These are phyloP conservation scores for Acromyrmex charruanus DNA, from an alignment of 1,140 invertebrate species.

Conservation along the genomic window DNA sequence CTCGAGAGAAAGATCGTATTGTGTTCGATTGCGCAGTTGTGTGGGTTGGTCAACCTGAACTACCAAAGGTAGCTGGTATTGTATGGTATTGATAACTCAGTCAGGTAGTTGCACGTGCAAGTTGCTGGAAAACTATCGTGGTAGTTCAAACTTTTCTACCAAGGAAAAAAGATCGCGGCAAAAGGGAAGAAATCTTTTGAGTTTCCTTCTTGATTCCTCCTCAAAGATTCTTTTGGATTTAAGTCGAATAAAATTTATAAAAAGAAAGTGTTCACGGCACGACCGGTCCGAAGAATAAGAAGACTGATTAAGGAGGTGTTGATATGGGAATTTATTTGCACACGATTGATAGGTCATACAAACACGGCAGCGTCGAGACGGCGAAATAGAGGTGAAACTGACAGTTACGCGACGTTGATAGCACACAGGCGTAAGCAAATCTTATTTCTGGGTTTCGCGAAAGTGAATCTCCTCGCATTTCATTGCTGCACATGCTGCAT, in stretches of 20 bases:
- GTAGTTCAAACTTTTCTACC: background rate
- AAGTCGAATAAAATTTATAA: background rate
- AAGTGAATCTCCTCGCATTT: conserved; percentile 38
- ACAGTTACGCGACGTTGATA: conserved; percentile 18
- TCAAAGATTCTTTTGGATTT: background rate
- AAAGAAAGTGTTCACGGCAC: background rate
- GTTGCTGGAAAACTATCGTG: conserved; percentile 18
- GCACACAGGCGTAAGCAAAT: conserved; percentile 15
- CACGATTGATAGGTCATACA: background rate
- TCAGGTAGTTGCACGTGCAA: conserved; percentile 29
- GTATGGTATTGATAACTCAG: conserved; percentile 14
- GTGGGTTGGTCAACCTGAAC: conserved; percentile 46
- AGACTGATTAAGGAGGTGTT: background rate
- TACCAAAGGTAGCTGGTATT: conserved; percentile 45
- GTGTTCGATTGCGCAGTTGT: conserved; percentile 34
- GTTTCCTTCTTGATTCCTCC: background rate
- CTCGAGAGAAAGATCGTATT: conserved; percentile 23
- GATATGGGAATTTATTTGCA: background rate
- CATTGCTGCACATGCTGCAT: conserved; percentile 7
- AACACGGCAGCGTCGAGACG: background rate
- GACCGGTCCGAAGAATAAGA: background rate
- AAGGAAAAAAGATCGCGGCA: background rate
- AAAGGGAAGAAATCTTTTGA: background rate
- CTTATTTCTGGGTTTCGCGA: conserved; percentile 54
- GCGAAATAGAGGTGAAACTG: background rate